These are phyloP conservation scores for Ptiloglossa arizonensis DNA, from an alignment of 1,140 invertebrate genomes.

Conservation along the genomic window DNA sequence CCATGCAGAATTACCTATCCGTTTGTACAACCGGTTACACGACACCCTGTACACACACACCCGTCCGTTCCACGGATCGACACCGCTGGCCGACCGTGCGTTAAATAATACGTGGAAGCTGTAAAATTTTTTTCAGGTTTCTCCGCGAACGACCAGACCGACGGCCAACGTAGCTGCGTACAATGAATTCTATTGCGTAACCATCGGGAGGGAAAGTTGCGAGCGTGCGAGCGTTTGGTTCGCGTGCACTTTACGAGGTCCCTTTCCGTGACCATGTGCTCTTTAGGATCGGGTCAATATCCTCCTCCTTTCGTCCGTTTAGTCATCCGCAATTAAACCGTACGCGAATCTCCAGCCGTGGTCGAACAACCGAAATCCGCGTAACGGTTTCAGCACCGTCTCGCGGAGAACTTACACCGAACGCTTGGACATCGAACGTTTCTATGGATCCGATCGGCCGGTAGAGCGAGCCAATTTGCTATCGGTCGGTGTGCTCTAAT, in stretches of 20 bases:
- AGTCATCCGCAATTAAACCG: constrained; percentile 55
- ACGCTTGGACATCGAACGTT: too few relatives aligned
- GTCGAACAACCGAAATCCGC: constrained; percentile 45
- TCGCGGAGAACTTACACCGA: too few relatives aligned
- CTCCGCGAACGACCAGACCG: constrained; percentile 24
- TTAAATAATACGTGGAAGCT: background rate
- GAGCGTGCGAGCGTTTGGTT: constrained; percentile 53
- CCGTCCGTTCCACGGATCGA: background rate
- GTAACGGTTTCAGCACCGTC: too few relatives aligned
- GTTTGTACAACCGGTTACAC: too few relatives aligned
- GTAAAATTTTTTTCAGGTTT: constrained; percentile 25
- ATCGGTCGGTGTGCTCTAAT: background rate
- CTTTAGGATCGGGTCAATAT: constrained; percentile 65
- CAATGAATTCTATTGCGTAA: constrained; percentile 64
- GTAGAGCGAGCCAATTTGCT: constrained; percentile 37
- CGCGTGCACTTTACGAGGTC: constrained; percentile 64
- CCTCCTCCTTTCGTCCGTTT: constrained; percentile 62
- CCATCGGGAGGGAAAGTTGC: constrained; percentile 57
- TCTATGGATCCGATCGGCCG: too few relatives aligned
- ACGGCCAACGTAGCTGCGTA: constrained; percentile 41
- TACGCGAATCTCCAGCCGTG: constrained; percentile 56
- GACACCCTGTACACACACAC: too few relatives aligned
- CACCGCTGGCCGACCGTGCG: background rate
- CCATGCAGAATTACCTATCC: too few relatives aligned
- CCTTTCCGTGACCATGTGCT: constrained; percentile 68